Base-by-base conservation (phyloP, 2,888 invertebrate genomes). In the Druceiella hillmani region DNA sequence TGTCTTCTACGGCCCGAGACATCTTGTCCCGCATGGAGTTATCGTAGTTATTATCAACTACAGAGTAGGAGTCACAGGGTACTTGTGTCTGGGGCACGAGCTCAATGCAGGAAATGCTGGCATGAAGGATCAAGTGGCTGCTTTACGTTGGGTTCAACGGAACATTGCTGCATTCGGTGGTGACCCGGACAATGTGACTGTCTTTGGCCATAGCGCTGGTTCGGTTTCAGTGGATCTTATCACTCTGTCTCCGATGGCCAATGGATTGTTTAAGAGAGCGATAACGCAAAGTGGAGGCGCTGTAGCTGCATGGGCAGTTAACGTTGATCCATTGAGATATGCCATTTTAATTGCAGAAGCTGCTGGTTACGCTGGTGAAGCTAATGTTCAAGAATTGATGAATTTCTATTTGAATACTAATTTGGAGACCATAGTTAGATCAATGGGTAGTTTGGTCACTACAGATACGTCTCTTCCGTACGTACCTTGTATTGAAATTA, bases 141-240 rank as follows among this genome's bases (percentile, higher is more conserved):
- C 33, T 11, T 6, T 33, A 11, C 12, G 17, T 4, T 33, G 33
- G 33, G 12, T 33, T 11, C 3, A 11, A 22, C 12, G 22, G 3
- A 33, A 33, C 33, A 17, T 17, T 7, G 11, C n/a, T 11, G 15
- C 15, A 12, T 33, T 33, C 17, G 17, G 17, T n/a, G 33, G 33
- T 7, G 16, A 33, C n/a, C 15, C 20, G 3, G 20, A 22, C 4
- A n/a, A 12, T 4, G 33, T 33, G 3, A 16, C 20, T 3, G 3
- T 33, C 7, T 20, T 33, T 10, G 33, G 33, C 4, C 22, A 33
- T 7, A 33, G 33, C 13, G 33, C 33, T 10, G 33, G 33, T 3
- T 20, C 33, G 4, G 33, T 12, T 4, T 20, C 22, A 3, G 22
- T 22, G 4, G 4, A 33, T 12, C 5, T 17, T 10, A 12, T 13